Evolutionary conservation across 2,797 vertebrate genomes (phyloP).

Genomic region (Anguilla obscura): DNA sequence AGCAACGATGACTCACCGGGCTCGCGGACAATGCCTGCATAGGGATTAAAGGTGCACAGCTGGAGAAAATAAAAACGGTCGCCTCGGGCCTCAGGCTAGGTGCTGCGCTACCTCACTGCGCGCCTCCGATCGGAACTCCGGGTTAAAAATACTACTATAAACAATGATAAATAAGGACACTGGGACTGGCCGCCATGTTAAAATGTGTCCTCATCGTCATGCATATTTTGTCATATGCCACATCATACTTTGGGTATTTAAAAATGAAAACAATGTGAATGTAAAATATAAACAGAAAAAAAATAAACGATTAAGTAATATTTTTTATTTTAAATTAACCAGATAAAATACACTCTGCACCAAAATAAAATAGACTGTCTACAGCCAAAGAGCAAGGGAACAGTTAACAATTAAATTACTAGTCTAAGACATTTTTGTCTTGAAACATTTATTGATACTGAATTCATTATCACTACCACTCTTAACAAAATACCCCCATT

Average conservation of each 20-base stretch:
- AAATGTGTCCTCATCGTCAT: neutral
- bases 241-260: no score
- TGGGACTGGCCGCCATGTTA: neutral
- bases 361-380: constrained; percentile 73
- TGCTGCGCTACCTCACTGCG: neutral
- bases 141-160: neutral
- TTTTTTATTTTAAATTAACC: constrained; percentile 94
- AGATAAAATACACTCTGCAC: constrained; percentile 94
- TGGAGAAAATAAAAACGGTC: neutral
- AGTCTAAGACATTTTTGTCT: neutral
- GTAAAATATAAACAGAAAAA: constrained; percentile 42
- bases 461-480: neutral
- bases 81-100: neutral
- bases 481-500: neutral
- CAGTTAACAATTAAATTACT: constrained; percentile 34
- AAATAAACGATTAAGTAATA: constrained; percentile 77
- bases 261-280: no score
- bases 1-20: neutral
- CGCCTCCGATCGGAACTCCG: neutral
- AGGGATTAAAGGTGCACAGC: neutral
- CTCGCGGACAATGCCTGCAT: neutral
- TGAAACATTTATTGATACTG: constrained; percentile 23
- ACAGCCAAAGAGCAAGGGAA: constrained; percentile 62
- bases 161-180: neutral
- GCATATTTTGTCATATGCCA: neutral